Percentiles rank a stretch among this genome's conserved stretches.
phyloP scores from a whole-genome alignment of 2,888 invertebrate genomes.

The Papilio gigon region DNA sequence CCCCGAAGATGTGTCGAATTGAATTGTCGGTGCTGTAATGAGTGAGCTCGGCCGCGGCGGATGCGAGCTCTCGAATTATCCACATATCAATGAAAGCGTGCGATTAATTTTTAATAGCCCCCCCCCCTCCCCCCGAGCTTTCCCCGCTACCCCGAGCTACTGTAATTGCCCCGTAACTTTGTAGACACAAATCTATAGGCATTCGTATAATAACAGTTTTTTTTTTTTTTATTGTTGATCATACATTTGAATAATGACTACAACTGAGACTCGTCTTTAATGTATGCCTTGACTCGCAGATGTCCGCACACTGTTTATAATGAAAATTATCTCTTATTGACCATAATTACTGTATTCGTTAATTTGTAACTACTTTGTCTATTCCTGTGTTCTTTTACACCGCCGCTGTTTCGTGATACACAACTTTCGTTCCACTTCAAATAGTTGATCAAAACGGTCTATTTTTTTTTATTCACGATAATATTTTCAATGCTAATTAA shows the following conservation, averaged over 20 bases:
- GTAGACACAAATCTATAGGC: slow-evolving; percentile 46
- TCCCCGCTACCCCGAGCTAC: slow-evolving; percentile 52
- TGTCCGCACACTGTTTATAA: slow-evolving; percentile 12
- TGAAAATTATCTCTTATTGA: slow-evolving; percentile 22
- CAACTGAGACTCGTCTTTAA: slow-evolving; percentile 18
- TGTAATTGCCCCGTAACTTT: slow-evolving; percentile 56
- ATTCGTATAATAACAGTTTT: slow-evolving; percentile 48
- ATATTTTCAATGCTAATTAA: no score
- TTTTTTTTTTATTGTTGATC: slow-evolving; percentile 50
- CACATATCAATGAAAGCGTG: slow-evolving; percentile 64
- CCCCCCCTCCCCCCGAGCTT: neutral
- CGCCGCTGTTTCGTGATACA: neutral
- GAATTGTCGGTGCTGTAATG: slow-evolving; percentile 69
- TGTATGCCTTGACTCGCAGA: slow-evolving; percentile 29
- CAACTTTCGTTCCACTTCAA: neutral
- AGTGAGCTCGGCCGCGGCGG: slow-evolving; percentile 51
- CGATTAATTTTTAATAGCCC: slow-evolving; percentile 73
- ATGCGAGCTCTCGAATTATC: slow-evolving; percentile 57
- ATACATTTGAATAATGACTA: slow-evolving; percentile 36
- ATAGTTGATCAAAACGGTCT: no score
- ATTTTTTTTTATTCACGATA: no score
- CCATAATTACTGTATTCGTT: slow-evolving; percentile 6
- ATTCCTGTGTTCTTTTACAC: neutral
- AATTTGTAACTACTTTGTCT: slow-evolving; percentile 16
- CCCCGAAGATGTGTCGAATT: slow-evolving; percentile 81